Evolutionary conservation across 1,140 invertebrate genomes (phyloP), one percentile per base, ranked within the genome.

Genomic region (Drosophila nasuta): DNA sequence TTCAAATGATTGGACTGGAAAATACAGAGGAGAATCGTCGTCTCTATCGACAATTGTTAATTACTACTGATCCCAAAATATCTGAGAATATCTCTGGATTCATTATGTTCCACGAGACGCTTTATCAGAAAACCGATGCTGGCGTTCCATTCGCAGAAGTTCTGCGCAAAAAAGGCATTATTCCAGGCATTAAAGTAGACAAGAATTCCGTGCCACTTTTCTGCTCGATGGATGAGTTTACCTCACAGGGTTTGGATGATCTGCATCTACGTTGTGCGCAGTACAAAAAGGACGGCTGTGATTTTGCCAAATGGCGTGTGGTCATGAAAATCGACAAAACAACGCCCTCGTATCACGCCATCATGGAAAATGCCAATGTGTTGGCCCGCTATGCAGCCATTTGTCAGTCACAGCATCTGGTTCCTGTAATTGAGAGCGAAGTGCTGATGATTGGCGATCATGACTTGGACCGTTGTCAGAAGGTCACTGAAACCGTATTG

Each of bases 301-400:
- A 98, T 78, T 99, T 99, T 93, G 98, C 98, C 83, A 99, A 99
- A 91, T 99, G 99, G 99, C 95, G 99, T 83, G 98, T 97, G 93
- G 98, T 99, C 0, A 94, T 99, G 52, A 99, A 99, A 93, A 99
- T 99, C 90, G 95, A 95, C 57, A 95, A 96, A 75, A 95, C 97
- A 92, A 98, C 96, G 1, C 98, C 99, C 1, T 97, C 97, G 49
- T 96, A 97, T 93, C 95, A 96, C 93, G 91, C 98, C 2, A 98
- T 99, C 72, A 78, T 98, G 56, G 98, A 99, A 90, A 99, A 98
- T 87, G 98, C 98, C 3, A 98, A 99, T 92, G 97, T 99, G 0
- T 93, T 99, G 57, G 98, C 98, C 13, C 96, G 98, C 72, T 99
- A 99, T 93, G 98, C 98, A 13, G 96, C 96, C 51, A 98, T 99